A percentile compares a stretch with the other conserved stretches of the same genome.
Conservation (phyloP, 2,888 invertebrate species). For the Sisyra terminalis region DNA sequence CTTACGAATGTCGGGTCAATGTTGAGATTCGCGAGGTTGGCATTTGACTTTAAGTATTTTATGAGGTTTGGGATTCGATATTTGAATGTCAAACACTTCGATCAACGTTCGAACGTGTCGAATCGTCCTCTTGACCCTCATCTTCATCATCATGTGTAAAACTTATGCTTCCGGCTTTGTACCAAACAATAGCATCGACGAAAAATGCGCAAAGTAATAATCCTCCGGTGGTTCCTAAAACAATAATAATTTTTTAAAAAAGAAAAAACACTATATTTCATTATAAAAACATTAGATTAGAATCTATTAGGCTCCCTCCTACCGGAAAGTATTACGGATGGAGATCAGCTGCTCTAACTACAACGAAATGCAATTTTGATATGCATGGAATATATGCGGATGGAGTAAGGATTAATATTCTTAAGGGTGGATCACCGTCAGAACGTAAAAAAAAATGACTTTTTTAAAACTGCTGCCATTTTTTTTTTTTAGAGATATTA, state of each 20-base stretch:
- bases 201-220: slow-evolving; percentile 76
- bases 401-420: too few relatives aligned
- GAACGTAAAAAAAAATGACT: too few relatives aligned
- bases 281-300: background rate
- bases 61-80: slow-evolving; percentile 4
- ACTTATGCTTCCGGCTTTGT: slow-evolving; percentile 67
- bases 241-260: too few relatives aligned
- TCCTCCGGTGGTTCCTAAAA: slow-evolving; percentile 66
- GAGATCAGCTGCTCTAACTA: too few relatives aligned
- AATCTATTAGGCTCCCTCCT: background rate
- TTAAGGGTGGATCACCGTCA: too few relatives aligned
- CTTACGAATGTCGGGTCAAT: slow-evolving; percentile 1
- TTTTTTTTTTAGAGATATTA: too few relatives aligned
- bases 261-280: slow-evolving; percentile 1
- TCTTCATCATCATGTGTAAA: slow-evolving; percentile 37
- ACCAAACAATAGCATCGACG: slow-evolving; percentile 80
- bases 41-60: background rate
- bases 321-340: too few relatives aligned
- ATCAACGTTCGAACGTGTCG: slow-evolving; percentile 22
- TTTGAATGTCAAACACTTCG: slow-evolving; percentile 16
- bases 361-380: too few relatives aligned
- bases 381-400: too few relatives aligned
- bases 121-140: slow-evolving; percentile 28
- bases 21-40: slow-evolving; percentile 1
- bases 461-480: too few relatives aligned